These are phyloP conservation scores for Conger conger DNA, from an alignment of 2,113 vertebrate species.

Conservation along the genomic window DNA sequence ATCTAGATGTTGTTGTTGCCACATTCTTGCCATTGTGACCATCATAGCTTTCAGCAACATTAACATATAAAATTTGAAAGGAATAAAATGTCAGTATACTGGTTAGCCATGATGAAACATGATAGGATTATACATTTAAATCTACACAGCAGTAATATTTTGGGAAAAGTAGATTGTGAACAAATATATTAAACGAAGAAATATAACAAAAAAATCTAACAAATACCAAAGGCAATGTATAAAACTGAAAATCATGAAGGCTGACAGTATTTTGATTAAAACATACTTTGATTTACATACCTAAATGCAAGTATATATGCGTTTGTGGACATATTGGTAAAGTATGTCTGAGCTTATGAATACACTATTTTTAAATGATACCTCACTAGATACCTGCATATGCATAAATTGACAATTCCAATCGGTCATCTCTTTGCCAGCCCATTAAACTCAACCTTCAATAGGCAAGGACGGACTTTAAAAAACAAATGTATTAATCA, in stretches of 20 bases:
- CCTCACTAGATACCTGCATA: neutral
- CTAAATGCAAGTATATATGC: constrained; percentile 17
- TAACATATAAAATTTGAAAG: neutral
- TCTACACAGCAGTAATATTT: neutral
- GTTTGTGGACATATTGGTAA: neutral
- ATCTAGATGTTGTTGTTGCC: neutral
- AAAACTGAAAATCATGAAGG: constrained; percentile 12
- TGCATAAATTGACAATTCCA: neutral
- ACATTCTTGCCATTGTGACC: neutral
- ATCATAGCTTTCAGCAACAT: neutral
- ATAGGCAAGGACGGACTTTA: neutral
- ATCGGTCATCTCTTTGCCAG: neutral
- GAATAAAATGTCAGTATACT: neutral
- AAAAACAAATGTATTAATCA: constrained; percentile 5
- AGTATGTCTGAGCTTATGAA: constrained; percentile 21
- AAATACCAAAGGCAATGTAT: constrained; percentile 9
- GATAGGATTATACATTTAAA: neutral
- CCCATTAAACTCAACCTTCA: neutral
- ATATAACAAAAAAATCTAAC: neutral
- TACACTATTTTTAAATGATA: neutral
- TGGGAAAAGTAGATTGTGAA: neutral
- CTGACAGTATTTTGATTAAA: constrained; percentile 5
- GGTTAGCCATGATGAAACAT: neutral
- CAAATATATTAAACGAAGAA: neutral
- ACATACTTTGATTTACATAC: constrained; percentile 30